Conservation (phyloP, 1,140 invertebrate genomes). For the Hormaphis cornu region DNA sequence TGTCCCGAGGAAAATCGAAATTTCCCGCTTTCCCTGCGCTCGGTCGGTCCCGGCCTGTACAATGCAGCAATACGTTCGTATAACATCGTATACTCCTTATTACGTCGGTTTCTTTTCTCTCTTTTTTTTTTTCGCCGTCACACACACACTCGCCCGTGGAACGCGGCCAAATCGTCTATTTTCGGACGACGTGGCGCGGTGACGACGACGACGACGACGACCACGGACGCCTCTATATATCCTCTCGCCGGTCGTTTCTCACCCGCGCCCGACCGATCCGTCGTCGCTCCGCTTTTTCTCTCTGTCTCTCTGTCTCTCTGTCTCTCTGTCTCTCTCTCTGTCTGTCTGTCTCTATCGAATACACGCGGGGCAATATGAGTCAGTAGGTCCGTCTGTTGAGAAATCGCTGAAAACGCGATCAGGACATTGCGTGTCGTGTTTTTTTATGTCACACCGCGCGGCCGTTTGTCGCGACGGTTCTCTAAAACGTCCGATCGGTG, state of each 20-base stretch:
- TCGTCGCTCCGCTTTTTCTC: not conserved
- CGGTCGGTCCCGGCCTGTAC: too few relatives aligned
- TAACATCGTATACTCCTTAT: not conserved
- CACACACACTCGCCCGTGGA: not conserved
- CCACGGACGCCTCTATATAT: not conserved
- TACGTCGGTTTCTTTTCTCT: not conserved
- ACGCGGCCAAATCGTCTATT: slow-evolving; percentile 26
- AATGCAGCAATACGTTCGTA: too few relatives aligned
- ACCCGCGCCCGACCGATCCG: not conserved
- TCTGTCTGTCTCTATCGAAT: not conserved
- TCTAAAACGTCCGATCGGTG: too few relatives aligned
- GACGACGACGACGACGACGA: not conserved
- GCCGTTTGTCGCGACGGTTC: too few relatives aligned
- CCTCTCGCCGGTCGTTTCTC: not conserved
- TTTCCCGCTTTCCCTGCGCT: too few relatives aligned
- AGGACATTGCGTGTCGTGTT: too few relatives aligned
- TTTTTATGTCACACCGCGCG: too few relatives aligned
- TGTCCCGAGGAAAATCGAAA: too few relatives aligned
- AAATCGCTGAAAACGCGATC: too few relatives aligned
- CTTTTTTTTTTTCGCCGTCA: not conserved
- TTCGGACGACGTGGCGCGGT: slow-evolving; percentile 2
- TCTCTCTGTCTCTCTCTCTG: not conserved
- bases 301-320: slow-evolving; percentile 24
- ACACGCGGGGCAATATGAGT: slow-evolving; percentile 4
- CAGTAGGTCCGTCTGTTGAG: slow-evolving; percentile 13